Conservation (phyloP, 2,113 vertebrate genomes). For the Harpagus bidentatus region DNA sequence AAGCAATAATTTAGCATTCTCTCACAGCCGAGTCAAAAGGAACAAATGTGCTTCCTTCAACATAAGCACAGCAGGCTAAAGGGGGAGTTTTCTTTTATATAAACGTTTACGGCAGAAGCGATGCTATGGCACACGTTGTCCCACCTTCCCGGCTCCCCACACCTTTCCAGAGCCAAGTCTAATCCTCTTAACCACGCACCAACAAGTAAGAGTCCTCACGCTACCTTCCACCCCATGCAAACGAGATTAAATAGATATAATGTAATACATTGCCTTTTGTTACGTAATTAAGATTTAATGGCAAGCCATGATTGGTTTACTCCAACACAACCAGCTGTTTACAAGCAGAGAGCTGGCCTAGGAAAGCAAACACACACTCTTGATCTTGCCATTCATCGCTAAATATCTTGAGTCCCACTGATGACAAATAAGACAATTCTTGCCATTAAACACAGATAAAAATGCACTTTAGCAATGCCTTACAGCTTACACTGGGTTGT, state of each 20-base stretch:
- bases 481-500: neutral
- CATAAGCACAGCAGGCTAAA: neutral
- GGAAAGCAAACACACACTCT: neutral
- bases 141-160: neutral
- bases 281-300: neutral
- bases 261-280: neutral
- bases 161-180: neutral
- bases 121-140: neutral
- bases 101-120: neutral
- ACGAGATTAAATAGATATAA: neutral
- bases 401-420: neutral
- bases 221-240: neutral
- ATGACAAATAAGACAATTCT: neutral
- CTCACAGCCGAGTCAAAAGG: neutral
- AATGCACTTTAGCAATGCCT: neutral
- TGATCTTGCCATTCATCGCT: fast-evolving
- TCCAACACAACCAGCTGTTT: neutral
- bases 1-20: neutral
- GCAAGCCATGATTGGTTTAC: neutral
- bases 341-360: neutral
- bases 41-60: neutral
- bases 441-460: neutral
- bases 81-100: neutral
- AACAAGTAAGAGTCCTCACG: neutral
- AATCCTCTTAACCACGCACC: neutral